phyloP scores from a whole-genome alignment of 2,888 invertebrate genomes.

The Zygogramma bicolorata region DNA sequence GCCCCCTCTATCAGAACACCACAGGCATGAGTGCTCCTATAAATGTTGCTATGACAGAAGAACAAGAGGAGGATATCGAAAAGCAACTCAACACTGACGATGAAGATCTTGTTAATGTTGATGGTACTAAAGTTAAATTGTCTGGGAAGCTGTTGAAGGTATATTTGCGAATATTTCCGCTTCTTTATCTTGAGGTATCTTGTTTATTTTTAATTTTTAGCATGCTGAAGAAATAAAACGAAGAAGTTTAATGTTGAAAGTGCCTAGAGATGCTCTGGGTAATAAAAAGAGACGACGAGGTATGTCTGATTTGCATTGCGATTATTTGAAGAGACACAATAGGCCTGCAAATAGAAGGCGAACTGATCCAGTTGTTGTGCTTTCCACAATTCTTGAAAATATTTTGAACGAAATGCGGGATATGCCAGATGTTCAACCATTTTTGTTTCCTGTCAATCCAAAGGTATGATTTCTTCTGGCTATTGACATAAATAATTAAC shows the following conservation, averaged over 20 bases:
- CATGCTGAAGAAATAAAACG: constrained; percentile 90
- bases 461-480: constrained; percentile 72
- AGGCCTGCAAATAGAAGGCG: constrained; percentile 90
- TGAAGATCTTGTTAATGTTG: constrained; percentile 91
- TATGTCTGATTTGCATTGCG: constrained; percentile 82
- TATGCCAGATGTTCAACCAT: constrained; percentile 92
- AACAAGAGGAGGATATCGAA: constrained; percentile 85
- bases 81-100: constrained; percentile 82
- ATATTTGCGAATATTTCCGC: too few relatives aligned
- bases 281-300: constrained; percentile 76
- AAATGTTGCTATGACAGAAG: constrained; percentile 81
- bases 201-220: constrained; percentile 62
- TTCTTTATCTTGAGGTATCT: background rate
- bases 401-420: constrained; percentile 94
- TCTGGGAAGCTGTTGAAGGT: constrained; percentile 89
- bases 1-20: constrained; percentile 89
- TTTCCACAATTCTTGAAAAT: constrained; percentile 90
- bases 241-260: constrained; percentile 81
- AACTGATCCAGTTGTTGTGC: constrained; percentile 95
- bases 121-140: constrained; percentile 93
- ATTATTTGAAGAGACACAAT: constrained; percentile 87
- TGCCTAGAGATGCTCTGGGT: constrained; percentile 78
- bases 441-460: constrained; percentile 93
- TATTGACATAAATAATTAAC: background rate
- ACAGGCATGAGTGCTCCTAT: constrained; percentile 69